A percentile compares a stretch with the other conserved stretches of the same genome.
Evolutionary conservation across 1,140 invertebrate species (phyloP).

Genomic region (Pteromalus puparum): DNA sequence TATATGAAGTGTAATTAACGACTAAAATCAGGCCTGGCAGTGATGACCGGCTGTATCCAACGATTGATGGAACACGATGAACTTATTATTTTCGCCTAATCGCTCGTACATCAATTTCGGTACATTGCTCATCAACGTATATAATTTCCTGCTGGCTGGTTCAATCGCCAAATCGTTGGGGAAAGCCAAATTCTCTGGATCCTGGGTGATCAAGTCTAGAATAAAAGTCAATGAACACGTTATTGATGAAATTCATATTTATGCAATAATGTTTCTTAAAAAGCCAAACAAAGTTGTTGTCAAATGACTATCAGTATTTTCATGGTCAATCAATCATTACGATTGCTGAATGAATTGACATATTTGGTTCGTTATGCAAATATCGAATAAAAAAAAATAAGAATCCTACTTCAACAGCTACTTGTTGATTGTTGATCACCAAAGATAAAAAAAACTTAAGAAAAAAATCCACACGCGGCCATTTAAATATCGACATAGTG

Average conservation of each 20-base stretch:
- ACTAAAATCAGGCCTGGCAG: background rate
- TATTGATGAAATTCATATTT: background rate
- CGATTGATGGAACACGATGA: conserved; percentile 3
- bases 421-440: background rate
- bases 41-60: conserved; percentile 40
- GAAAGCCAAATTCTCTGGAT: conserved; percentile 70
- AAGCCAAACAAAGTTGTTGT: background rate
- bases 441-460: background rate
- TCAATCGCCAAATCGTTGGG: conserved; percentile 71
- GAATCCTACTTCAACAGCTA: background rate
- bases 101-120: conserved; percentile 78
- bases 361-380: background rate
- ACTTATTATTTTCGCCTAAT: conserved; percentile 68
- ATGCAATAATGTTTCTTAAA: too few species aligned
- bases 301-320: background rate
- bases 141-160: conserved; percentile 73
- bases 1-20: background rate
- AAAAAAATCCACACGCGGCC: background rate
- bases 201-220: conserved; percentile 65
- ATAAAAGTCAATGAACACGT: conserved; percentile 12
- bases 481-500: too few species aligned
- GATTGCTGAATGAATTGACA: too few species aligned
- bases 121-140: conserved; percentile 82
- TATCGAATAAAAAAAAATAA: background rate
- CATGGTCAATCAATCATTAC: background rate